Percentiles rank a stretch among this genome's conserved stretches.
phyloP scores from a whole-genome alignment of 2,797 vertebrate species.

The Chloroceryle inda region DNA sequence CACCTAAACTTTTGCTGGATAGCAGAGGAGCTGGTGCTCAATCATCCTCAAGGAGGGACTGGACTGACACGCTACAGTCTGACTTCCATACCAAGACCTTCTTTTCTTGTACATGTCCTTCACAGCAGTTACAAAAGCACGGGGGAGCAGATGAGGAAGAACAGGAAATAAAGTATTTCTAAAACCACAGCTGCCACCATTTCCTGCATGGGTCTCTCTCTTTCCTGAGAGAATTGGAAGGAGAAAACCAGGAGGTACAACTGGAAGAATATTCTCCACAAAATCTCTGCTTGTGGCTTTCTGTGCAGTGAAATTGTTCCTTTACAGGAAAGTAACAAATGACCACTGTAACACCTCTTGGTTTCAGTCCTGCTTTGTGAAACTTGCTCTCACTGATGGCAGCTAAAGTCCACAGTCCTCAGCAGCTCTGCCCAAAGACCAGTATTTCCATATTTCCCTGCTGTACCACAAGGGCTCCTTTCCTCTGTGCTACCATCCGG shows the following conservation, averaged over 20 bases:
- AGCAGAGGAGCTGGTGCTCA: fast-evolving
- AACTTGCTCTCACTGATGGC: neutral
- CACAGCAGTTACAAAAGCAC: neutral
- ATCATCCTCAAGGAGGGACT: neutral
- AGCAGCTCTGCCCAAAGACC: neutral
- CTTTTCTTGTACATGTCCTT: neutral
- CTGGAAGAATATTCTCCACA: neutral
- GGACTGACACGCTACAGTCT: neutral
- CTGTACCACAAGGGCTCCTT: neutral
- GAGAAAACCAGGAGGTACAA: neutral
- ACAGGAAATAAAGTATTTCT: neutral
- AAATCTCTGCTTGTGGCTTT: neutral
- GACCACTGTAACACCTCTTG: neutral
- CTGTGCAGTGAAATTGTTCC: neutral
- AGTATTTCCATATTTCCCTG: neutral
- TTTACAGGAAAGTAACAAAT: neutral
- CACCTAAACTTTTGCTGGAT: neutral
- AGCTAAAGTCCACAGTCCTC: neutral
- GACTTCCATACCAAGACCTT: neutral
- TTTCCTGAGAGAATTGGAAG: neutral
- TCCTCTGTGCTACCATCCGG: fast-evolving
- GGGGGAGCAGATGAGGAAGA: neutral
- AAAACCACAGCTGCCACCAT: neutral
- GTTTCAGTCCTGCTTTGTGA: neutral
- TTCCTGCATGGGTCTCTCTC: neutral